phyloP scores from a whole-genome alignment of 2,888 invertebrate genomes.

The Callosobruchus maculatus region DNA sequence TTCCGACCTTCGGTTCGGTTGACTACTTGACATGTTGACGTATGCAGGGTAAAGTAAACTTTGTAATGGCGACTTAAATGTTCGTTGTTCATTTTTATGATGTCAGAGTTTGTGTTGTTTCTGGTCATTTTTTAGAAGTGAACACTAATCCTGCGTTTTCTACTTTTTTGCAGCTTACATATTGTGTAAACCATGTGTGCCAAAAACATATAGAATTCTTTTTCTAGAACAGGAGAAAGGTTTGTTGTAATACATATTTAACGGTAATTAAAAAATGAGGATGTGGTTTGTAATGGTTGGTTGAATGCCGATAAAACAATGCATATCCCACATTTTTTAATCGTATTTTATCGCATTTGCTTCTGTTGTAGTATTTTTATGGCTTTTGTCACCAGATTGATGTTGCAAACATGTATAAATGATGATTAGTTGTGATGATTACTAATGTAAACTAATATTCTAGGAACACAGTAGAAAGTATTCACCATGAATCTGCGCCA shows the following conservation, averaged over 20 bases:
- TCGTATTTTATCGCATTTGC: not conserved
- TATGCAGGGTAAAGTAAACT: too few species aligned
- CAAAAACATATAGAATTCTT: not conserved
- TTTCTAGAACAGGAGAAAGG: not conserved
- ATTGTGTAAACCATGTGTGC: not conserved
- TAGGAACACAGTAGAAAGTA: not conserved
- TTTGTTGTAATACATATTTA: not conserved
- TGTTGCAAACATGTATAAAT: too few species aligned
- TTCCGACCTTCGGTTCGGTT: too few species aligned
- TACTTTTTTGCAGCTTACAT: not conserved
- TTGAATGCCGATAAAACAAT: not conserved
- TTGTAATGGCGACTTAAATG: too few species aligned
- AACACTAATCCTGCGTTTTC: not conserved
- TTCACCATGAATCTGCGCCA: constrained; percentile 14
- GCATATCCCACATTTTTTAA: too few species aligned
- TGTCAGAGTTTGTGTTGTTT: too few species aligned
- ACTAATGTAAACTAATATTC: not conserved
- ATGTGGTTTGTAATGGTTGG: not conserved
- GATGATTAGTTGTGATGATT: too few species aligned
- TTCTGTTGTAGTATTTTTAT: not conserved
- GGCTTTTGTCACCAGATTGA: not conserved
- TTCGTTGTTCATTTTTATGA: too few species aligned
- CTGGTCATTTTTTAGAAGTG: too few species aligned
- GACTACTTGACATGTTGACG: too few species aligned
- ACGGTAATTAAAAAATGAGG: not conserved